Evolutionary conservation across 2,888 invertebrate species (phyloP).

Genomic region (Brachynemurus nebulosus): DNA sequence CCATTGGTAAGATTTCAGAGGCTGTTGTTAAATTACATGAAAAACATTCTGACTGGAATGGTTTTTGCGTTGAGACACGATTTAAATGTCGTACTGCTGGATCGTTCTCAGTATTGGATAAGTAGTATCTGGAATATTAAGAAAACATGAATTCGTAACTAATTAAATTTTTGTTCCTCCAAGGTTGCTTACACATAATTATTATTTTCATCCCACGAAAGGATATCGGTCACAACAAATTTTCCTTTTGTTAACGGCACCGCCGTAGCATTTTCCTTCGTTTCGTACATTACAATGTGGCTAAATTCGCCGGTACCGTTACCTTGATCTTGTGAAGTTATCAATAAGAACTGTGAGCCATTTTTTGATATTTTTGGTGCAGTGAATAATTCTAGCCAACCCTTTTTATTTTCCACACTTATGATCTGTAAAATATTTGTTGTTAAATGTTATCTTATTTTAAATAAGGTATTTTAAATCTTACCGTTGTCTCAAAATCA

Average conservation of each 20-base stretch:
- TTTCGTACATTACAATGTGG: conserved; percentile 48
- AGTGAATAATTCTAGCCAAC: conserved; percentile 70
- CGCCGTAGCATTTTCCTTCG: conserved; percentile 28
- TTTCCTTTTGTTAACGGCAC: conserved; percentile 43
- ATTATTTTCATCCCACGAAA: conserved; percentile 53
- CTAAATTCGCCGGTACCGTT: conserved; percentile 38
- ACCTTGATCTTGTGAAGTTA: conserved; percentile 53
- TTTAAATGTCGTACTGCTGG: conserved; percentile 72
- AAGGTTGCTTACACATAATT: conserved; percentile 47
- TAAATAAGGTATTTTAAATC: conserved; percentile 11
- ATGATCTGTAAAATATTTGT: background rate
- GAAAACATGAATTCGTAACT: no score
- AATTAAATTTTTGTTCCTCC: no score
- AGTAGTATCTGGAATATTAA: conserved; percentile 55
- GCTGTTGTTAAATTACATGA: conserved; percentile 53
- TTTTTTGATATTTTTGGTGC: conserved; percentile 53
- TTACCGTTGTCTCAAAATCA: conserved; percentile 25
- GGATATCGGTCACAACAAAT: conserved; percentile 57
- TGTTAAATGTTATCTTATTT: background rate
- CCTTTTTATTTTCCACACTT: conserved; percentile 32
- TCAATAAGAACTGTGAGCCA: conserved; percentile 55
- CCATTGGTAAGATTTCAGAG: no score
- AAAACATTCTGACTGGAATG: conserved; percentile 46
- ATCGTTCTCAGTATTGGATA: conserved; percentile 60
- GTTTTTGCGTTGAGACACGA: conserved; percentile 34